These are phyloP conservation scores for Anarhynchus alexandrinus DNA, from an alignment of 2,113 vertebrate species.

Conservation along the genomic window DNA sequence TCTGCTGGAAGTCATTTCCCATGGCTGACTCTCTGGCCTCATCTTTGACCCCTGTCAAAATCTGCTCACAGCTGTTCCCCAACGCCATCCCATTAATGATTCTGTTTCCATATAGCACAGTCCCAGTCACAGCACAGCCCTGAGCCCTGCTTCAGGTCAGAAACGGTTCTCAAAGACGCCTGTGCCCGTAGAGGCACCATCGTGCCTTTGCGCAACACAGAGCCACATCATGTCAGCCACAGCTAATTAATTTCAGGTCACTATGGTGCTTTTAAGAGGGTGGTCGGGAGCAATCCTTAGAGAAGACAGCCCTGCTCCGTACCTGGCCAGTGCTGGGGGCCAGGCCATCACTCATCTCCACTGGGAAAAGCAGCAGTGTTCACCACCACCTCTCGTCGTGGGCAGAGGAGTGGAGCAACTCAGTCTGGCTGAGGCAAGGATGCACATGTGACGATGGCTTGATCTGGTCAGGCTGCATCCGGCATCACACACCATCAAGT, in stretches of 20 bases:
- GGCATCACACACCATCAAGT: not conserved
- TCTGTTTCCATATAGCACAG: not conserved
- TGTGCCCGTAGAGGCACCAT: not conserved
- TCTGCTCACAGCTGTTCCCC: not conserved
- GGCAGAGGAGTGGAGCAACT: not conserved
- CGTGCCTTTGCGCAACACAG: not conserved
- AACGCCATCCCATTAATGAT: not conserved
- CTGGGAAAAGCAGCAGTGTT: not conserved
- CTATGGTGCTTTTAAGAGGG: not conserved
- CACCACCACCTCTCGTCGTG: fast-evolving
- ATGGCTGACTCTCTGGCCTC: not conserved
- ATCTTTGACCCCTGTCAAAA: not conserved
- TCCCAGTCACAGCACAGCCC: not conserved
- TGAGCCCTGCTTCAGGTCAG: not conserved
- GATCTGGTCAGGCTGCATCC: not conserved
- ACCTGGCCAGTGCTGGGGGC: not conserved
- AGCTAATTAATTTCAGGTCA: not conserved
- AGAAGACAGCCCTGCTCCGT: not conserved
- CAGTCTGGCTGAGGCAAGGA: not conserved
- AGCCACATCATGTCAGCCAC: not conserved
- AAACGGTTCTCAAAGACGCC: not conserved
- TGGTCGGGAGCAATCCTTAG: not conserved
- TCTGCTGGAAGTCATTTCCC: not conserved
- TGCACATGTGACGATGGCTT: fast-evolving
- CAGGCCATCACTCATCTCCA: not conserved